phyloP scores from a whole-genome alignment of 2,797 vertebrate genomes.

The Corythornis leucogaster region DNA sequence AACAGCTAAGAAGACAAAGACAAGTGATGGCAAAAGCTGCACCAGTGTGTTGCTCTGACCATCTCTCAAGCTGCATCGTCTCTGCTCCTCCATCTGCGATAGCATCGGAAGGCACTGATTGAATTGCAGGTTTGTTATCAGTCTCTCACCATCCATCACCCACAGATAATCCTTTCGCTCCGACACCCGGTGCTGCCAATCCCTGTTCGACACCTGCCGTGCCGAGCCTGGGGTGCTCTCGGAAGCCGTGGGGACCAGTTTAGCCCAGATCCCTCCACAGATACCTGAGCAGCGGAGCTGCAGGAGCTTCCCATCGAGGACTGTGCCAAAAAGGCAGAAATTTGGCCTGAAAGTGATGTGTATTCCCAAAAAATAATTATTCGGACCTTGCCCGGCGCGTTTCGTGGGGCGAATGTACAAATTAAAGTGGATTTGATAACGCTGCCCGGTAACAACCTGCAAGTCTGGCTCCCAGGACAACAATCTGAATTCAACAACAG shows the following conservation, averaged over 20 bases:
- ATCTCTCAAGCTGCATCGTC: not conserved
- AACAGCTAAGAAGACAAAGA: not conserved
- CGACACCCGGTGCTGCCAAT: not conserved
- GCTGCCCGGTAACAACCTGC: not conserved
- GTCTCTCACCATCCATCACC: conserved; percentile 14
- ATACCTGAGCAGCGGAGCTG: fast-evolving
- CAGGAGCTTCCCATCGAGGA: fast-evolving
- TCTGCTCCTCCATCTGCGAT: not conserved
- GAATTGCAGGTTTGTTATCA: conserved; percentile 38
- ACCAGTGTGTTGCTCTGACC: not conserved
- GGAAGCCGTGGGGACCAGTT: not conserved
- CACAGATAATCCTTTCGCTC: conserved; percentile 21
- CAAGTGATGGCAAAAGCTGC: not conserved
- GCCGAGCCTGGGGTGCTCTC: not conserved
- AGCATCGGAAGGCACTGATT: conserved; percentile 16
- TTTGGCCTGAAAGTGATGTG: not conserved
- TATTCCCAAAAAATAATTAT: not conserved
- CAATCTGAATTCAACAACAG: fast-evolving
- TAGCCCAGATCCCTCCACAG: not conserved
- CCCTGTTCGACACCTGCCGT: not conserved
- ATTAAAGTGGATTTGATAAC: not conserved
- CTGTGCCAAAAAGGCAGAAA: not conserved
- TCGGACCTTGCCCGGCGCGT: fast-evolving
- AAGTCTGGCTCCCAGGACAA: not conserved
- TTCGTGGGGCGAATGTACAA: fast-evolving